phyloP scores from a whole-genome alignment of 2,113 vertebrate species.

The Podarcis cretensis region DNA sequence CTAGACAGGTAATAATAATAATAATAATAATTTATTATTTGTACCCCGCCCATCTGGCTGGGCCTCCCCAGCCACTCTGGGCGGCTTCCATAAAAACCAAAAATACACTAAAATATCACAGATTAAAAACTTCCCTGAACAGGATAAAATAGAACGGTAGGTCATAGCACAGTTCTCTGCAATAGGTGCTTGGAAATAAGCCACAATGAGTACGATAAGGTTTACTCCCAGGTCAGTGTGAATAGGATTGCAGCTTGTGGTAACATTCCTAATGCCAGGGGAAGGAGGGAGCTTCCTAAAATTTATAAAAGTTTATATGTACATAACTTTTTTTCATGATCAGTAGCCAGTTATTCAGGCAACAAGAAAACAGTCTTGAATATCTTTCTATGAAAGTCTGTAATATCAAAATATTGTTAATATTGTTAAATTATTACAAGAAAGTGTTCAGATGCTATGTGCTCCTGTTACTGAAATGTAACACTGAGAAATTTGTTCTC shows the following conservation, averaged over 20 bases:
- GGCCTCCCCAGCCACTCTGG: too few species aligned
- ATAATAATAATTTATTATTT: too few species aligned
- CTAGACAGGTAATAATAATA: constrained; percentile 99
- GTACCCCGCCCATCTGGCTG: too few species aligned
- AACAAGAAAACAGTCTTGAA: background rate
- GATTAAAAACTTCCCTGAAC: too few species aligned
- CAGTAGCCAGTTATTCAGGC: background rate
- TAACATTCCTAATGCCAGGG: too few species aligned
- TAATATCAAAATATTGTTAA: background rate
- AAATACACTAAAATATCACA: too few species aligned
- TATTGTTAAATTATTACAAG: background rate
- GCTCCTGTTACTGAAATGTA: background rate
- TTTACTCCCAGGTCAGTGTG: too few species aligned
- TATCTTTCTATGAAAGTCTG: background rate
- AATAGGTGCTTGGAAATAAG: too few species aligned
- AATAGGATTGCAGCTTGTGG: too few species aligned
- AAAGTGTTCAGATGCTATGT: background rate
- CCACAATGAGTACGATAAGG: too few species aligned
- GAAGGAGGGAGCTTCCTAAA: background rate
- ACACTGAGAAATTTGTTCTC: background rate
- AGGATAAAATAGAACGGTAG: background rate
- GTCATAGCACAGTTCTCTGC: too few species aligned
- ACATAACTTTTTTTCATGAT: background rate
- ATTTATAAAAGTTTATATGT: background rate
- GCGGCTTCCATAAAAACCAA: too few species aligned